Percentiles rank a stretch among this genome's conserved stretches.
These are phyloP conservation scores for Dinoponera quadriceps DNA, from an alignment of 1,140 invertebrate species.

Conservation along the genomic window DNA sequence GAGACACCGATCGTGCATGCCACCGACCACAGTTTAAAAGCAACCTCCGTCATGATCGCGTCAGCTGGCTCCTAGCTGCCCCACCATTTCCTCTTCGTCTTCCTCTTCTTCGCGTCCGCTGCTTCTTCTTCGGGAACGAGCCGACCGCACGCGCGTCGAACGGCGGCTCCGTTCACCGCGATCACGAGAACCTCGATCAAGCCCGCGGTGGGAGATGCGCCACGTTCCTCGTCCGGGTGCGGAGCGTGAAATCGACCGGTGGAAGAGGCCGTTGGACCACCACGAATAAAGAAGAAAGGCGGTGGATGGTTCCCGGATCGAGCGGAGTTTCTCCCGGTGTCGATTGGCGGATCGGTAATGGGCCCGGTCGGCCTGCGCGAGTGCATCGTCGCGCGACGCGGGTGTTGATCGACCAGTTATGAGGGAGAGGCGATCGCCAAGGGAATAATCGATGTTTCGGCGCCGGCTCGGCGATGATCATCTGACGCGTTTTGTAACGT, in stretches of 20 bases:
- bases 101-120: conserved; percentile 15
- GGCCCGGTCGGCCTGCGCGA: background rate
- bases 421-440: background rate
- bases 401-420: conserved; percentile 34
- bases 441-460: conserved; percentile 26
- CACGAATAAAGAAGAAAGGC: conserved; percentile 21
- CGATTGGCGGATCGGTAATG: conserved; percentile 27
- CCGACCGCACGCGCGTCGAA: conserved; percentile 70
- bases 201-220: conserved; percentile 1
- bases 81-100: conserved; percentile 54
- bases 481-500: no score
- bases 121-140: conserved; percentile 35
- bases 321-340: background rate
- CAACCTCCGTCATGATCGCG: conserved; percentile 84
- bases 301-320: conserved; percentile 3
- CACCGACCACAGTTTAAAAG: conserved; percentile 83
- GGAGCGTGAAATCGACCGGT: conserved; percentile 1
- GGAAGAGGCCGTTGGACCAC: background rate
- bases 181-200: background rate
- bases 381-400: background rate
- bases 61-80: conserved; percentile 80
- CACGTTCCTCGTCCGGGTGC: background rate
- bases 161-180: background rate
- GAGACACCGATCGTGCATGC: conserved; percentile 79
- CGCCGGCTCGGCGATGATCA: conserved; percentile 48